Evolutionary conservation across 2,888 invertebrate species (phyloP), one percentile per base, ranked within the genome.

Genomic region (Nowickia ferox): DNA sequence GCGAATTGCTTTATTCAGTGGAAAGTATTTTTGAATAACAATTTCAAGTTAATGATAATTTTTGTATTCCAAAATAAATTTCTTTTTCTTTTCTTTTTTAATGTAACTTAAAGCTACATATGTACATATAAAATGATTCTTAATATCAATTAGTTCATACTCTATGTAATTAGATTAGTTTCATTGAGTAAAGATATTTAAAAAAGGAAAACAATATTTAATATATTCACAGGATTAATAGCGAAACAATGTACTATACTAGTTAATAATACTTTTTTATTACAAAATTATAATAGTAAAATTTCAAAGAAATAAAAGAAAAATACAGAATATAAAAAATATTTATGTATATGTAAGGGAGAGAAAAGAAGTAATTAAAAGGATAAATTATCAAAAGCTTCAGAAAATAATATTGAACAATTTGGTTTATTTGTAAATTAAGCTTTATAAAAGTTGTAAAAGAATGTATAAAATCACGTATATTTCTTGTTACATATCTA

Each of bases 151-250:
- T 13, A 68, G 10, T 74, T 48, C 15, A 22, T 30, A 9, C 22
- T 38, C 22, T 81, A 81, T 22, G 22, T 63, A 68, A 84, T 68
- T 74, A 82, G 53, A 81, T 77, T 68, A 84, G 84, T 81, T 72
- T 40, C 76, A 61, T 79, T 76, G 22, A 80, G 38, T 76, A 71
- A 61, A 19, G 15, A 63, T 75, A 17, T 2, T 51, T 53, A 53
- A 13, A 75, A 69, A 22, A 11, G 48, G 61, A 63, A 74, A 74
- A 53, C 17, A 9, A 38, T 17, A 40, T 40, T 17, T 30, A 1
- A 38, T 59, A 59, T 84, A 46, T 83, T 66, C 51, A 42, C 48
- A 11, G 53, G 2, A 55, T 44, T 17, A 40, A 40, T 11, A 46
- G 5, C 22, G 65, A 13, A 57, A 53, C n/a, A 53, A 55, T 30